Evolutionary conservation across 2,113 vertebrate species (phyloP), one percentile per base, ranked within the genome.

Genomic region (Colossoma macropomum): DNA sequence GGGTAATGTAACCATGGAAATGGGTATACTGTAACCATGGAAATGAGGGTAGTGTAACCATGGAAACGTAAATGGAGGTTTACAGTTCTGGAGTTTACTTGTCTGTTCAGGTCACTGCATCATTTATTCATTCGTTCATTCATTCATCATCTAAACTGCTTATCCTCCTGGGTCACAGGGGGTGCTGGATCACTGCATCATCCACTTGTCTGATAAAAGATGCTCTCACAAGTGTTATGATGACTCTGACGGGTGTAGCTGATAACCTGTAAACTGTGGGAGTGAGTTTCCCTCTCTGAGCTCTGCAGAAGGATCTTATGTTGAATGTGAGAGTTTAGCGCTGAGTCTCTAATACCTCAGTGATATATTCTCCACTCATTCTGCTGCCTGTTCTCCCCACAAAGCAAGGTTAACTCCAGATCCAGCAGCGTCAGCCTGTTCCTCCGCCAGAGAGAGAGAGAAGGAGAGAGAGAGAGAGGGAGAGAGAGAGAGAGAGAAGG

Each of bases 331-430:
- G 54, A 56, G 21, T 21, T 23, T 8, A 56, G 50, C 10, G 9
- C 50, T 45, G 1, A 8, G 41, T 71, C 70, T 69, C 54, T 78
- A 52, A 76, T 48, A 56, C 23, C 74, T 48, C 23, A 62, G 75
- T 23, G 54, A 54, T 21, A 50, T 66, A 78, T 71, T 83, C 75
- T 54, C 77, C 54, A 71, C 71, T 72, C 73, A 41, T 38, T 85
- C 68, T 69, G 0, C 56, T 63, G 75, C 52, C 34, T 50, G 76
- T 6, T 60, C 38, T 48, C 76, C 28, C 17, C 23, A 11, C 38
- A 45, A 65, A 63, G 79, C 79, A 85, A 81, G 74, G 79, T 85
- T 75, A 77, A 21, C 75, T 79, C 84, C 45, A 72, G 76, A 77
- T 85, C 74, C 19, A 41, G 68, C 74, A 3, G 56, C 74, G 81